Evolutionary conservation across 2,113 vertebrate genomes (phyloP).

Genomic region (Mustela lutreola): DNA sequence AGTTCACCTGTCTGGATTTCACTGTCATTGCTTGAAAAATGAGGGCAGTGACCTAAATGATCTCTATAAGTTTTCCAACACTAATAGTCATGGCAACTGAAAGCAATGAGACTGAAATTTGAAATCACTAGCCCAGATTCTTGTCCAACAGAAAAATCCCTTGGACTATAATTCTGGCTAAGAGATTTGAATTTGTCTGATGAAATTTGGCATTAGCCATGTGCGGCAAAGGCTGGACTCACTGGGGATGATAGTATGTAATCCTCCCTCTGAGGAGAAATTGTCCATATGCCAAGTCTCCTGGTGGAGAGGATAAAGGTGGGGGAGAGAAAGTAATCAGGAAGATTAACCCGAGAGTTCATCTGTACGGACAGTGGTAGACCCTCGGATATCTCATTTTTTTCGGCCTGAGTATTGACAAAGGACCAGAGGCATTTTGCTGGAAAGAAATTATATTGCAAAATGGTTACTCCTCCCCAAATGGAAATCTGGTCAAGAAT

Average conservation of each 20-base stretch:
- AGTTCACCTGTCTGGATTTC: background rate
- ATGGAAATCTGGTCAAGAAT: constrained; percentile 26
- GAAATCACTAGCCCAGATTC: constrained; percentile 53
- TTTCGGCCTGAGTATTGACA: constrained; percentile 74
- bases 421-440: constrained; percentile 68
- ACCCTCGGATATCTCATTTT: constrained; percentile 63
- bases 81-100: background rate
- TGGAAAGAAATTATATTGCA: constrained; percentile 75
- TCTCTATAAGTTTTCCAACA: constrained; percentile 6
- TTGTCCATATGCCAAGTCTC: constrained; percentile 74
- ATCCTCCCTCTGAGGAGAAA: constrained; percentile 70
- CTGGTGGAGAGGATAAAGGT: background rate
- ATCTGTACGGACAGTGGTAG: constrained; percentile 64
- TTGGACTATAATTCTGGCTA: constrained; percentile 27
- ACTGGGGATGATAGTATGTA: constrained; percentile 15
- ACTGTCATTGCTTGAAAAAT: background rate
- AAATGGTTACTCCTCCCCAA: constrained; percentile 54
- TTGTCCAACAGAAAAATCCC: constrained; percentile 58
- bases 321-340: constrained; percentile 66
- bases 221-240: constrained; percentile 64
- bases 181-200: constrained; percentile 71
- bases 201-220: constrained; percentile 75
- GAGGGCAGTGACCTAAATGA: background rate
- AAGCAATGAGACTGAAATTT: constrained; percentile 28
- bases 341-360: constrained; percentile 71